Base-by-base conservation (phyloP, 1,140 invertebrate genomes). In the Drosophila mayri region DNA sequence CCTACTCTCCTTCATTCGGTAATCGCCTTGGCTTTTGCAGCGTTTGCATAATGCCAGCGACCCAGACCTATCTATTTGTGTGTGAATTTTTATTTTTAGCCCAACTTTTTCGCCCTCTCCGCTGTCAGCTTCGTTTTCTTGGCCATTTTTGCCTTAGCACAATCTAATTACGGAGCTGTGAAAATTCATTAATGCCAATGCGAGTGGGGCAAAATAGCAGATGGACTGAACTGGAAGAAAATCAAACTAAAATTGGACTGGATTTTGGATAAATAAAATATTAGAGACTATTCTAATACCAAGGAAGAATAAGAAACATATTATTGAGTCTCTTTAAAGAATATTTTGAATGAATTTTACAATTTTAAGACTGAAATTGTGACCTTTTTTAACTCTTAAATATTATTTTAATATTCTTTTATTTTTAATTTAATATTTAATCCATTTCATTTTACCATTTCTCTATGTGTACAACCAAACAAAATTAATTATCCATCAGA, bases 401-500 rank as follows among this genome's bases (percentile, higher is more conserved):
- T 28, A n/a, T n/a, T 25, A 3, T 0, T 7, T 50, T 7, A 11
- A 2, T 3, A 11, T 18, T 3, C 1, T 18, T 16, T 0, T 18
- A n/a, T 6, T 18, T 25, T 10, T 10, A 47, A 18, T 8, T 14
- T 16, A 25, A 28, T n/a, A 4, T 4, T 14, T 25, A 4, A 30
- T 32, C 10, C 7, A 5, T n/a, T 40, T 25, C 30, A 1, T 14
- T 16, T 10, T 10, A 1, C 3, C n/a, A 22, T 70, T 70, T 66
- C 8, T 44, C 16, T 14, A 8, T 49, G 74, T 80, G 73, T 28
- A 50, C 41, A 38, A 60, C 79, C 71, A 66, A 68, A 71, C 60
- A 77, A 83, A 88, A 87, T 87, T 87, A 87, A 87, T 87, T 87
- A 88, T 88, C 84, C 79, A 70, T 87, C 72, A 67, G 83, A 74